Evolutionary conservation across 2,888 invertebrate genomes (phyloP).

Genomic region (Margaritifera margaritifera): DNA sequence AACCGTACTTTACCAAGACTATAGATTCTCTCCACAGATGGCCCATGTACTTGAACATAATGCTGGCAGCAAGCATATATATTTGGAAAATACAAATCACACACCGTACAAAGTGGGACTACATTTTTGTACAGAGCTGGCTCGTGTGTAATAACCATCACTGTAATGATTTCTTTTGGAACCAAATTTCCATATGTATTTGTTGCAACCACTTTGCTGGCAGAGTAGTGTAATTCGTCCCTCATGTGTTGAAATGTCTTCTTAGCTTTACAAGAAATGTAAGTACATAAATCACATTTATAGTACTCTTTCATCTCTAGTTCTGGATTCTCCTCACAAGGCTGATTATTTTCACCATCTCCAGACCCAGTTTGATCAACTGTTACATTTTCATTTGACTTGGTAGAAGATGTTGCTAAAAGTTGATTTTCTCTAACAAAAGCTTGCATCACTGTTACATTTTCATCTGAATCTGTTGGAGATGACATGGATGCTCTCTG

Average conservation of each 20-base stretch:
- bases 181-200: background rate
- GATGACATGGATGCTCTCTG: too few species aligned
- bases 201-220: background rate
- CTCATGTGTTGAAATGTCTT: background rate
- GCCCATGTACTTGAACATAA: background rate
- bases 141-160: background rate
- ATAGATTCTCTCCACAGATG: too few species aligned
- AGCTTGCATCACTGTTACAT: too few species aligned
- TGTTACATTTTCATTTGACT: too few species aligned
- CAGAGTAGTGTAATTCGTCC: slow-evolving; percentile 1
- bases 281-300: slow-evolving; percentile 8
- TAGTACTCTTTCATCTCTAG: background rate
- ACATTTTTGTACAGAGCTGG: background rate
- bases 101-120: background rate
- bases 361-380: too few species aligned
- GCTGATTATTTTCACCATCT: too few species aligned
- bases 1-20: too few species aligned
- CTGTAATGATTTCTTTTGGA: background rate
- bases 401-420: too few species aligned
- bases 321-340: background rate
- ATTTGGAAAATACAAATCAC: background rate
- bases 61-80: slow-evolving; percentile 5
- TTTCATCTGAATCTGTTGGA: too few species aligned
- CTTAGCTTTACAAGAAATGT: background rate
- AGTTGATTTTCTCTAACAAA: too few species aligned